phyloP scores from a whole-genome alignment of 1,140 invertebrate species.

The Uloborus diversus region DNA sequence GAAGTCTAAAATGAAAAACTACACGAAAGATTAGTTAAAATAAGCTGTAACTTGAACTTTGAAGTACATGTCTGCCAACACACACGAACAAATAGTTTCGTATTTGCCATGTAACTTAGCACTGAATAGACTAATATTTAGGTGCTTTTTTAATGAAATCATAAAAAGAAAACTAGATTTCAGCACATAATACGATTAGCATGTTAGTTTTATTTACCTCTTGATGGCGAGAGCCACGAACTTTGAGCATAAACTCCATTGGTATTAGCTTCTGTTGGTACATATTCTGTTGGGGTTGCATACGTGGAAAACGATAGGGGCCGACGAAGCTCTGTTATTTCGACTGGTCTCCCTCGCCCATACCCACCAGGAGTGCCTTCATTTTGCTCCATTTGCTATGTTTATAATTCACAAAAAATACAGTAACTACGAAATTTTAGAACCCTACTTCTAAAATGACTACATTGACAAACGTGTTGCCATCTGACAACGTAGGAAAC shows the following conservation, averaged over 20 bases:
- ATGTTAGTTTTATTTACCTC: too few relatives aligned
- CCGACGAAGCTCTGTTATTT: slow-evolving; percentile 31
- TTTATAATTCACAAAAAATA: slow-evolving; percentile 22
- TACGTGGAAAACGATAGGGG: slow-evolving; percentile 43
- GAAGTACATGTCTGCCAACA: too few relatives aligned
- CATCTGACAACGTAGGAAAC: slow-evolving; percentile 9
- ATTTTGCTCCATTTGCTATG: slow-evolving; percentile 43
- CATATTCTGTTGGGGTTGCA: slow-evolving; percentile 42
- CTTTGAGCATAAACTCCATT: slow-evolving; percentile 40
- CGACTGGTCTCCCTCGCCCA: slow-evolving; percentile 35
- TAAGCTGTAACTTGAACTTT: too few relatives aligned
- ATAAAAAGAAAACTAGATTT: too few relatives aligned
- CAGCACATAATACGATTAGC: too few relatives aligned
- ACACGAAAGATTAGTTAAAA: too few relatives aligned
- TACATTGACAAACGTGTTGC: slow-evolving; percentile 49
- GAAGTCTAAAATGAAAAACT: too few relatives aligned
- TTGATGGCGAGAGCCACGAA: slow-evolving; percentile 11
- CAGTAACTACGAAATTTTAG: slow-evolving; percentile 18
- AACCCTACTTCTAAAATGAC: slow-evolving; percentile 42
- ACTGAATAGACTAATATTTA: too few relatives aligned
- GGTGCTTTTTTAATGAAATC: too few relatives aligned
- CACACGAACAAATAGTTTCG: too few relatives aligned
- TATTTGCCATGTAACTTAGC: too few relatives aligned
- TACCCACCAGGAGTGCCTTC: slow-evolving; percentile 36
- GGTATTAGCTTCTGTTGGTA: slow-evolving; percentile 52